phyloP scores from a whole-genome alignment of 2,888 invertebrate species.

The Pelosia muscerda region DNA sequence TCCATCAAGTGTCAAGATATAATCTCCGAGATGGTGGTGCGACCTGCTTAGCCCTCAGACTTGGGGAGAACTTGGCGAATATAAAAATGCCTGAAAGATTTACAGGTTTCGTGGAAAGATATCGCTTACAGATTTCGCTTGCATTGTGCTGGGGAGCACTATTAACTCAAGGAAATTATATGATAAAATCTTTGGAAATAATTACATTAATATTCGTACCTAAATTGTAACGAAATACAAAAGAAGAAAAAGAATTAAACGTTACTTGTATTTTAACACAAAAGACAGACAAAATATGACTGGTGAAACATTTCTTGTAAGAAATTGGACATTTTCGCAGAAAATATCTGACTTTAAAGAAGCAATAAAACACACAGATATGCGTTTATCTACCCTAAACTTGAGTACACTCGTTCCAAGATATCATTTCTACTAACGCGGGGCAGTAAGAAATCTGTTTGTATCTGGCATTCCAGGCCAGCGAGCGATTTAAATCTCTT shows the following conservation, averaged over 20 bases:
- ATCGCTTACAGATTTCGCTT: constrained; percentile 78
- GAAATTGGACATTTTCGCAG: constrained; percentile 21
- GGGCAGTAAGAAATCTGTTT: constrained; percentile 82
- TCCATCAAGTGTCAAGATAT: constrained; percentile 92
- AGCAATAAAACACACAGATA: constrained; percentile 55
- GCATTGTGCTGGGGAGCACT: constrained; percentile 66
- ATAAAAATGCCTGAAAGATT: constrained; percentile 86
- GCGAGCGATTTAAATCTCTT: constrained; percentile 86
- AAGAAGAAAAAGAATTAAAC: background rate
- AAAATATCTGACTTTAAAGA: constrained; percentile 36
- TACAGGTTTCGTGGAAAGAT: constrained; percentile 81
- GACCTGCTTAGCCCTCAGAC: constrained; percentile 81
- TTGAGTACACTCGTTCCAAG: constrained; percentile 55
- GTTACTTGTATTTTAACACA: background rate
- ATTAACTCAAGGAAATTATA: constrained; percentile 41
- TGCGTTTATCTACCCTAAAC: constrained; percentile 56
- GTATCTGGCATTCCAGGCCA: constrained; percentile 84
- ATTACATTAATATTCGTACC: constrained; percentile 1
- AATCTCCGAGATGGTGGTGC: constrained; percentile 87
- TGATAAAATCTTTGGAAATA: constrained; percentile 24
- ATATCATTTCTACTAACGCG: constrained; percentile 69
- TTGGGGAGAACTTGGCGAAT: constrained; percentile 77
- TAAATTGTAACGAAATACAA: background rate
- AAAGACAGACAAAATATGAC: background rate
- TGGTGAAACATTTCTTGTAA: constrained; percentile 14